Conservation (phyloP, 2,113 vertebrate genomes). For the Aphyosemion australe region DNA sequence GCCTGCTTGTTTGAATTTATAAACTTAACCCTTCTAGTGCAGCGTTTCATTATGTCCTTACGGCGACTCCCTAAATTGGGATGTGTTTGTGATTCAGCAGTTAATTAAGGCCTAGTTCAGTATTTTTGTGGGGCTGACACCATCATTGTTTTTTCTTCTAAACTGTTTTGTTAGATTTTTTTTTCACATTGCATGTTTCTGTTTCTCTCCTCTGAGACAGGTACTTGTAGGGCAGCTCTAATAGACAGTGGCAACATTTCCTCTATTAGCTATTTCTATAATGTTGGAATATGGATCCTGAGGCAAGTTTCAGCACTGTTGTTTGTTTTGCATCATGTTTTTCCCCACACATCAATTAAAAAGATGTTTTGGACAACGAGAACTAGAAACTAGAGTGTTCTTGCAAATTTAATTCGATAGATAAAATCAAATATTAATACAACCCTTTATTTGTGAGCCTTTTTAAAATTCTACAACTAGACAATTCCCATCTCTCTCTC, state of each 20-base stretch:
- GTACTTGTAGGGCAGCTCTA: not conserved
- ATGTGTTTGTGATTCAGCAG: too few species aligned
- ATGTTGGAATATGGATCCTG: not conserved
- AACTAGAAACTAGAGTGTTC: not conserved
- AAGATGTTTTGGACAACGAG: not conserved
- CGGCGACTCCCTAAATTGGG: too few species aligned
- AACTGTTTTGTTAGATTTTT: not conserved
- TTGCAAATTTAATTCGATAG: not conserved
- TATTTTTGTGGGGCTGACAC: too few species aligned
- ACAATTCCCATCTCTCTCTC: too few species aligned
- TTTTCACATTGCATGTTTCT: not conserved
- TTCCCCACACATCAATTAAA: not conserved
- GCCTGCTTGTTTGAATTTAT: too few species aligned
- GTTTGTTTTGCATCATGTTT: not conserved
- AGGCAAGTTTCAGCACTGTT: not conserved
- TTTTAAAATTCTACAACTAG: too few species aligned
- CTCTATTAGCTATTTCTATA: not conserved
- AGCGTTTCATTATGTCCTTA: too few species aligned
- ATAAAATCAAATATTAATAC: not conserved
- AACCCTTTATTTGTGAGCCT: too few species aligned
- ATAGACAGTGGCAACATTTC: not conserved
- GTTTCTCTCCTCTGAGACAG: not conserved
- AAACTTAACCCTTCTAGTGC: too few species aligned
- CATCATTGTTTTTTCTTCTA: not conserved
- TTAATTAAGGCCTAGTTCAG: too few species aligned